phyloP scores from a whole-genome alignment of 1,140 invertebrate genomes.

The Drosophila takahashii region DNA sequence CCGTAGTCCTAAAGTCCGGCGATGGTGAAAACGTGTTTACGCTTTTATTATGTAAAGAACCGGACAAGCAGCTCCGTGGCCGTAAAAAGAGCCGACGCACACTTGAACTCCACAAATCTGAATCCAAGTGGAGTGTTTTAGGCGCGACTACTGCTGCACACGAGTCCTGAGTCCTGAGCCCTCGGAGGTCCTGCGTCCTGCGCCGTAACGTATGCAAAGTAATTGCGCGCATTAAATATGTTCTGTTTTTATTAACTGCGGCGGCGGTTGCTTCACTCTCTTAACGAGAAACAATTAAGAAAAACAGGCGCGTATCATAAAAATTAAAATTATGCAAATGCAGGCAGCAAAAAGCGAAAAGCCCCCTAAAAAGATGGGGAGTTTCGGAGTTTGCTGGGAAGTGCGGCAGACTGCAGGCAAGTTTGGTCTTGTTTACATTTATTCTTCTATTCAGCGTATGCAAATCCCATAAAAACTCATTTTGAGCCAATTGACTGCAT shows the following conservation, averaged over 20 bases:
- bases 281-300: slow-evolving; percentile 76
- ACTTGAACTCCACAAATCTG: slow-evolving; percentile 53
- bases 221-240: slow-evolving; percentile 78
- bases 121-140: slow-evolving; percentile 52
- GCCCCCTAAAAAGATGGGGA: slow-evolving; percentile 13
- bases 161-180: slow-evolving; percentile 2
- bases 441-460: slow-evolving; percentile 72
- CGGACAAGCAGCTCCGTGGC: slow-evolving; percentile 41
- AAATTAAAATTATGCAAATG: slow-evolving; percentile 79
- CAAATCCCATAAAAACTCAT: slow-evolving; percentile 82
- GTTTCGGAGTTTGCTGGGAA: slow-evolving; percentile 1
- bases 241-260: slow-evolving; percentile 60
- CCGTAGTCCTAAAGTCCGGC: slow-evolving; percentile 28
- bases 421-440: slow-evolving; percentile 62
- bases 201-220: slow-evolving; percentile 76
- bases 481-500: slow-evolving; percentile 77
- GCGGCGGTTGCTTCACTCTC: slow-evolving; percentile 42
- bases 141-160: slow-evolving; percentile 5
- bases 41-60: slow-evolving; percentile 80
- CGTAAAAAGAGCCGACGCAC: slow-evolving; percentile 42
- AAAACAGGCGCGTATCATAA: slow-evolving; percentile 66
- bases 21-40: slow-evolving; percentile 82
- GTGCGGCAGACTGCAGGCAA: slow-evolving; percentile 42
- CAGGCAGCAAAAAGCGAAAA: slow-evolving; percentile 35
- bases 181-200: slow-evolving; percentile 3